These are phyloP conservation scores for Cepaea nemoralis DNA, from an alignment of 1,140 invertebrate genomes.

Conservation along the genomic window DNA sequence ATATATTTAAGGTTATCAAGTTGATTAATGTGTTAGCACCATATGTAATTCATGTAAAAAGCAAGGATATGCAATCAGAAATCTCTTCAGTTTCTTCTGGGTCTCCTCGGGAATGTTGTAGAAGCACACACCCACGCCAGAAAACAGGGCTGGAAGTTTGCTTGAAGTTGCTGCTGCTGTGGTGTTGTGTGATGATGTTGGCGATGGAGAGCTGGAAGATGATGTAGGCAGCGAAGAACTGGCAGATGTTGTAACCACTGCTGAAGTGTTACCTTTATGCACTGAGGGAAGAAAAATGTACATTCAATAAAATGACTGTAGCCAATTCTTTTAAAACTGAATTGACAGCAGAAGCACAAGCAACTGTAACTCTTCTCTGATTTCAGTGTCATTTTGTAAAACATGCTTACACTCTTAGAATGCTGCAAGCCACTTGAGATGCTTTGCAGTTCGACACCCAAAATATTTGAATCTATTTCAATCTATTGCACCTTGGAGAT, in stretches of 20 bases:
- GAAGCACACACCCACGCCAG: constrained; percentile 53
- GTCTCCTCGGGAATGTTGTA: constrained; percentile 53
- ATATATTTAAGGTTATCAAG: background rate
- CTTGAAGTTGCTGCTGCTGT: background rate
- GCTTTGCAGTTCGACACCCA: too few relatives aligned
- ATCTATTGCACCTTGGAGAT: too few relatives aligned
- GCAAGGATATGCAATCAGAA: constrained; percentile 69
- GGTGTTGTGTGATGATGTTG: background rate
- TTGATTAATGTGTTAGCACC: background rate
- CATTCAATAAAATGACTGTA: background rate
- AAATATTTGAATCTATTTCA: too few relatives aligned
- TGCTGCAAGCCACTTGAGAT: too few relatives aligned
- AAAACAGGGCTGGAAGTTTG: constrained; percentile 51
- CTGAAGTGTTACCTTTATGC: background rate
- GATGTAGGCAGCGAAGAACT: background rate
- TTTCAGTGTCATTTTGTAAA: too few relatives aligned
- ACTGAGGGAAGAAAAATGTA: background rate
- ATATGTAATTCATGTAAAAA: background rate
- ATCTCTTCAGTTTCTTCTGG: constrained; percentile 58
- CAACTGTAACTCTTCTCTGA: too few relatives aligned
- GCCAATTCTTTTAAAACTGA: background rate
- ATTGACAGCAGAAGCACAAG: too few relatives aligned
- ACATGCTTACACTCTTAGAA: too few relatives aligned
- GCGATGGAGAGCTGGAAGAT: background rate
- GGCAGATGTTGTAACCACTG: background rate